These are phyloP conservation scores for Saccopteryx leptura DNA, from an alignment of 2,113 vertebrate species.

Conservation along the genomic window DNA sequence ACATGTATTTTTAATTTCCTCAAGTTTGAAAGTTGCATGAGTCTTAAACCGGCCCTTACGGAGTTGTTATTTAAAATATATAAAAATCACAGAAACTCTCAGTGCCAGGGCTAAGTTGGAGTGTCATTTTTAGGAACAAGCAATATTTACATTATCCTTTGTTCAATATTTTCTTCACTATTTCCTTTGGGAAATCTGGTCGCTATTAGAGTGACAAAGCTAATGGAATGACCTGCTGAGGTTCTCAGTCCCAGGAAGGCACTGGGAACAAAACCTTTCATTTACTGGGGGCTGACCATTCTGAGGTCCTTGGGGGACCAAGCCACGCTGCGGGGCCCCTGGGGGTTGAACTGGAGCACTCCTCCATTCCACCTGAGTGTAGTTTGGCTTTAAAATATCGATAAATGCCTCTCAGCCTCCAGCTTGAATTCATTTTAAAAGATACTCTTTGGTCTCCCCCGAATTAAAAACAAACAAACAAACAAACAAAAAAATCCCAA, in stretches of 20 bases:
- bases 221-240: background rate
- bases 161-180: background rate
- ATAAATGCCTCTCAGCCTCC: background rate
- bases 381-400: background rate
- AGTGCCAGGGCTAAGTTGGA: background rate
- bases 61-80: constrained; percentile 40
- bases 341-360: fast-evolving
- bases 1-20: constrained; percentile 69
- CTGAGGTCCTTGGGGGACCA: background rate
- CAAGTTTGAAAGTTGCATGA: constrained; percentile 56
- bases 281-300: background rate
- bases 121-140: background rate
- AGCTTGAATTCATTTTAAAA: constrained; percentile 7
- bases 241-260: background rate
- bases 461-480: background rate
- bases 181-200: constrained; percentile 41
- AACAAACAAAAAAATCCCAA: background rate
- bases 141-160: constrained; percentile 42
- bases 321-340: fast-evolving
- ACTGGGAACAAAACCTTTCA: background rate
- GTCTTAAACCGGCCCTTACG: background rate
- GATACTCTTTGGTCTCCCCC: background rate
- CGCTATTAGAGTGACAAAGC: constrained; percentile 22
- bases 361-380: background rate
- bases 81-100: background rate